These are phyloP conservation scores for Caretta caretta DNA, from an alignment of 2,113 vertebrate species.

Conservation along the genomic window DNA sequence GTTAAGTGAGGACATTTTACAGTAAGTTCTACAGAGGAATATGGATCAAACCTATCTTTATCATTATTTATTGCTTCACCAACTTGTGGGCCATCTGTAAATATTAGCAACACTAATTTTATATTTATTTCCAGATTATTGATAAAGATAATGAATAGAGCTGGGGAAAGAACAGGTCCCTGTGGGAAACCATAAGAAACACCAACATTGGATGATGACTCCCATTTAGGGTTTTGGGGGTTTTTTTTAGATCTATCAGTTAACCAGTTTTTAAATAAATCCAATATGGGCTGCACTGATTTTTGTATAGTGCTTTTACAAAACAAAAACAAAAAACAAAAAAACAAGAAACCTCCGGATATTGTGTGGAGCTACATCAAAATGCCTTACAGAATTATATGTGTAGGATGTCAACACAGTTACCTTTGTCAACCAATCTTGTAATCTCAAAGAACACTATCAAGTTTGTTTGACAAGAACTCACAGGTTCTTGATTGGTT, in stretches of 20 bases:
- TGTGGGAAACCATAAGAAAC: not conserved
- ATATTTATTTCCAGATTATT: not conserved
- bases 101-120: not conserved
- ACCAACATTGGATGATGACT: not conserved
- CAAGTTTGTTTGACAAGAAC: not conserved
- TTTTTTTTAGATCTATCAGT: not conserved
- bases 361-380: not conserved
- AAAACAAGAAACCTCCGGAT: not conserved
- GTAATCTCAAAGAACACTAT: not conserved
- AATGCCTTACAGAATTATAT: not conserved
- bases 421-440: not conserved
- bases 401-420: not conserved
- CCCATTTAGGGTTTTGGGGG: not conserved
- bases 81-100: not conserved
- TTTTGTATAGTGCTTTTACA: not conserved
- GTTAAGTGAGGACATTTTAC: not conserved
- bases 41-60: not conserved
- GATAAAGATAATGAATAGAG: not conserved
- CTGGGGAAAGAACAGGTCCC: not conserved
- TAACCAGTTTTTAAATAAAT: not conserved
- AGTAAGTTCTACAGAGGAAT: not conserved
- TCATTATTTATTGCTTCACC: not conserved
- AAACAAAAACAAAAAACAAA: no score
- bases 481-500: not conserved
- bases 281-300: not conserved